Conservation (phyloP, 2,797 vertebrate genomes). For the Cyclura pinguis region DNA sequence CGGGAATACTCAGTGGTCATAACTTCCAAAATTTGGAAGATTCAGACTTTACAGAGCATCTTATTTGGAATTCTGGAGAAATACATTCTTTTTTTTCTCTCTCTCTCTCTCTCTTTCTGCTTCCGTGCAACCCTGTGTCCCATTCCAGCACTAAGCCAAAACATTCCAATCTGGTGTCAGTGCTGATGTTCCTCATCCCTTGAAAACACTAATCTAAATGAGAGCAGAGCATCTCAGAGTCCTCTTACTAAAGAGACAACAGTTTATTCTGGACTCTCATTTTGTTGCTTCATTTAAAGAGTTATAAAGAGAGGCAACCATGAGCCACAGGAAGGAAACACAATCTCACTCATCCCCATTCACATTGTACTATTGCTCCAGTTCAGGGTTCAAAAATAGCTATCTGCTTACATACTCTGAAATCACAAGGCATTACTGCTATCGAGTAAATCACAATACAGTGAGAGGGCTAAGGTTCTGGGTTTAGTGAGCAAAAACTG, state of each 20-base stretch:
- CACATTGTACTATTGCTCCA: too few relatives aligned
- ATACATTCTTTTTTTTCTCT: not conserved
- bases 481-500: not conserved
- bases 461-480: not conserved
- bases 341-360: not conserved
- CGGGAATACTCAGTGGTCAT: not conserved
- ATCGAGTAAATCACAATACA: not conserved
- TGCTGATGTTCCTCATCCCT: not conserved
- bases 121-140: not conserved
- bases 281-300: slow-evolving; percentile 25
- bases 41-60: not conserved
- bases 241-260: slow-evolving; percentile 1
- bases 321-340: not conserved
- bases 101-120: not conserved
- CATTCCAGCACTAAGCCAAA: not conserved
- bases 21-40: not conserved
- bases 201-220: not conserved
- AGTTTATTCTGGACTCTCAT: not conserved
- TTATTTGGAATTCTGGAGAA: not conserved
- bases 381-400: not conserved
- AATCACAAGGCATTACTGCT: too few relatives aligned
- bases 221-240: slow-evolving; percentile 4
- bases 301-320: not conserved
- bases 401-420: too few relatives aligned
- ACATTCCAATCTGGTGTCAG: rapidly evolving